These are phyloP conservation scores for Cacoxenus indagator DNA, from an alignment of 2,888 invertebrate genomes.

Conservation along the genomic window DNA sequence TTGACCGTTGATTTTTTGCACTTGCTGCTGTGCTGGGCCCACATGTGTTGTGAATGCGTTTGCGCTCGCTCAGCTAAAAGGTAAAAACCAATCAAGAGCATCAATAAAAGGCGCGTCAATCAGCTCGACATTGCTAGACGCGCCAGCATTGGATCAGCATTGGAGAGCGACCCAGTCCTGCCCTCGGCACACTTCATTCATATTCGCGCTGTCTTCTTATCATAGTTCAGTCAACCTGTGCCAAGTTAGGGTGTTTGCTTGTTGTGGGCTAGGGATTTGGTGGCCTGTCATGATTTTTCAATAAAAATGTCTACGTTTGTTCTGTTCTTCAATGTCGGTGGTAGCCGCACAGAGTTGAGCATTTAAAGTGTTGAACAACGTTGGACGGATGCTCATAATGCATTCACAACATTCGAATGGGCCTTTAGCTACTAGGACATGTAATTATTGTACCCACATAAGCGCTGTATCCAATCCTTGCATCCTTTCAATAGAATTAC, in stretches of 20 bases:
- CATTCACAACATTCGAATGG: neutral
- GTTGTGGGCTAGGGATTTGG: slow-evolving; percentile 32
- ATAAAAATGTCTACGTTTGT: slow-evolving; percentile 38
- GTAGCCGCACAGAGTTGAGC: slow-evolving; percentile 46
- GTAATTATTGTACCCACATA: neutral
- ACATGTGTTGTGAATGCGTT: slow-evolving; percentile 13
- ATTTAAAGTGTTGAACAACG: neutral
- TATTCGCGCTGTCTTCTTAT: neutral
- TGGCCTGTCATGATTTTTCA: slow-evolving; percentile 62
- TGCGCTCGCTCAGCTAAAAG: slow-evolving; percentile 42
- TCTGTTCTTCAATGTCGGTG: slow-evolving; percentile 24
- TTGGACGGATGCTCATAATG: neutral
- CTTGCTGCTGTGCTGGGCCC: neutral
- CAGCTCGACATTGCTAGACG: slow-evolving; percentile 43
- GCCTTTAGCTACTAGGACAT: neutral
- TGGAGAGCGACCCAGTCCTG: neutral
- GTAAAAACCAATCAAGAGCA: slow-evolving; percentile 71
- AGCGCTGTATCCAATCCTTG: neutral
- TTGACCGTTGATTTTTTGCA: slow-evolving; percentile 7
- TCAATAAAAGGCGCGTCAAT: slow-evolving; percentile 71
- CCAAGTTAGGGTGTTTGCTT: slow-evolving; percentile 31
- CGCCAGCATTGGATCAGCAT: no score
- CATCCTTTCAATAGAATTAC: slow-evolving; percentile 1
- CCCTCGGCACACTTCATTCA: neutral
- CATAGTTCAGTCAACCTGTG: slow-evolving; percentile 60